A percentile compares a stretch with the other conserved stretches of the same genome.
Conservation (phyloP, 2,888 invertebrate genomes). For the Drosophila mulleri region DNA sequence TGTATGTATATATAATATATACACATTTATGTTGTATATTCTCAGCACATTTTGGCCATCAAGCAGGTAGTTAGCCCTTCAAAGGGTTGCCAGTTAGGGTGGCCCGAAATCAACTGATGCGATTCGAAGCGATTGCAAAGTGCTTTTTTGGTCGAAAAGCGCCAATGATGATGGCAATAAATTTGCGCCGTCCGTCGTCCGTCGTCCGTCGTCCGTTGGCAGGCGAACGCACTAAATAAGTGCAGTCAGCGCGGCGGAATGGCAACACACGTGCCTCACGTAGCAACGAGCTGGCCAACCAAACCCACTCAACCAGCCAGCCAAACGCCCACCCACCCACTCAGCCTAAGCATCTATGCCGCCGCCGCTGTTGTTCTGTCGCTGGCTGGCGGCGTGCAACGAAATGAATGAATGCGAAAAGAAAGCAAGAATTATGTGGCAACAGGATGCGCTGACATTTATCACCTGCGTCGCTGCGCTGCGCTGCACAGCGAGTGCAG, state of each 20-base stretch:
- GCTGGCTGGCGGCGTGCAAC: constrained; percentile 30
- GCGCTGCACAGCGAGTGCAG: too few species aligned
- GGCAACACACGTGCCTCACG: not conserved
- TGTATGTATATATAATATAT: too few species aligned
- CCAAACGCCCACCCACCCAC: not conserved
- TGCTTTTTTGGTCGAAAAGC: constrained; percentile 16
- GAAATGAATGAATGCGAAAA: constrained; percentile 50
- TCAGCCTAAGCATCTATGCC: not conserved
- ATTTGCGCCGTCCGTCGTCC: constrained; percentile 24
- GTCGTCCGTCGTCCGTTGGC: constrained; percentile 20
- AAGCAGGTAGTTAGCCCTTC: not conserved
- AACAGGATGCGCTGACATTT: constrained; percentile 80
- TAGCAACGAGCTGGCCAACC: not conserved
- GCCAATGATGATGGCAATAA: constrained; percentile 32
- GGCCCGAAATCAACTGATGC: constrained; percentile 7
- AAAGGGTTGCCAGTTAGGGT: too few species aligned
- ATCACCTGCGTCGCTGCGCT: constrained; percentile 61
- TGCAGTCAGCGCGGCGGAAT: constrained; percentile 7
- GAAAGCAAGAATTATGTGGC: constrained; percentile 67
- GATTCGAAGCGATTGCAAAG: constrained; percentile 19
- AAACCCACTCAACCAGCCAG: too few species aligned
- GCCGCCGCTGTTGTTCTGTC: not conserved
- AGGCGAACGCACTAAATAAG: constrained; percentile 43
- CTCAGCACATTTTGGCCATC: not conserved
- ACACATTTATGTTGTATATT: too few species aligned